Evolutionary conservation across 1,140 invertebrate genomes (phyloP), one percentile per base, ranked within the genome.

Genomic region (Agrilus planipennis): DNA sequence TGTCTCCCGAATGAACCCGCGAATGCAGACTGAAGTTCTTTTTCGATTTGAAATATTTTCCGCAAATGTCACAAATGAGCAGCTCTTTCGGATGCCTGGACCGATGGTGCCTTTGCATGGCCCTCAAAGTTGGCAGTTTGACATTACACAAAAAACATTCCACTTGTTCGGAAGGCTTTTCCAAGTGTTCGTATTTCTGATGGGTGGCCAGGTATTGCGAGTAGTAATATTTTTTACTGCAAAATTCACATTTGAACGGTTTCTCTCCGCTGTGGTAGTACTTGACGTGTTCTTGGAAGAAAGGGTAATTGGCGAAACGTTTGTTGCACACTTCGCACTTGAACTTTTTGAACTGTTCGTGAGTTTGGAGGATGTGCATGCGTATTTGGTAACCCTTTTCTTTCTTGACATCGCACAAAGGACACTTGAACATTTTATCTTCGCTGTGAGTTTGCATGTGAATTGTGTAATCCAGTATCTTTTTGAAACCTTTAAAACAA

Each of bases 131-230:
- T 18, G 34, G 40, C 4, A 21, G 16, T 21, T 31, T 29, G 11
- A 6, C 34, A 10, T 22, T 22, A 14, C 34, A 36, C 2, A 22
- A 2, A 4, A 3, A 3, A 53, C 84, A 89, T 54, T 85, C 73
- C 4, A 79, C 80, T 60, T 89, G 91, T 45, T 71, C 70, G 63
- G 84, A 89, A 0, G 87, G 86, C 51, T 84, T 80, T 40, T 77
- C 71, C 1, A 82, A 79, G 6, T 75, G 76, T 51, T 88, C 84
- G n/a, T 73, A 64, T 2, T 73, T 70, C 57, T 80, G 63, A 56
- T 89, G 88, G 22, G 81, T 64, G 37, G 73, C 76, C 47, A 90
- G 60, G 18, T 36, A 21, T 16, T 28, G 12, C n/a, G 69, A 16
- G 10, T 41, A 17, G 12, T 20, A 12, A 57, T 82, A 82, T 10